Conservation (phyloP, 2,888 invertebrate species). For the Eucriotettix oculatus region DNA sequence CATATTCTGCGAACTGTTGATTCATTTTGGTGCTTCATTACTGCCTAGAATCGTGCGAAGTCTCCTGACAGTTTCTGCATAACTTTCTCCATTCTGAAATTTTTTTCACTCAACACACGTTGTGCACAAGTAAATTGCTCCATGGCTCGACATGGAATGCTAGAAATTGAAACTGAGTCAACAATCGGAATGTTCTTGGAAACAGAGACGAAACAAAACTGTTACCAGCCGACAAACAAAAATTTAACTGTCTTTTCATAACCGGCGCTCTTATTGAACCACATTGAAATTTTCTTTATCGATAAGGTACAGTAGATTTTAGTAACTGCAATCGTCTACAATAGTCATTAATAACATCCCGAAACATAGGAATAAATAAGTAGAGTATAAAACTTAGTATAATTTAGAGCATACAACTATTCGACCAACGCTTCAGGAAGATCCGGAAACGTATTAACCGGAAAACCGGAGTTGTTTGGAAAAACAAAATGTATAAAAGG, state of each 20-base stretch:
- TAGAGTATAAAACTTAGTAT: too few species aligned
- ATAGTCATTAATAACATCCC: too few species aligned
- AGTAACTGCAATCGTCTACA: too few species aligned
- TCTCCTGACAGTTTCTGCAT: background rate
- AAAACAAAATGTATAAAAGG: too few species aligned
- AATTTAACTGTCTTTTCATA: background rate
- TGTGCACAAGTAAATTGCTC: background rate
- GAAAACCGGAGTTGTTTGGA: too few species aligned
- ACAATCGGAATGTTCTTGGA: background rate
- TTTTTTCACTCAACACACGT: background rate
- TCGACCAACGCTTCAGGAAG: too few species aligned
- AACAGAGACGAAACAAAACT: background rate
- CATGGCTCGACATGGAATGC: background rate
- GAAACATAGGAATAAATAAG: too few species aligned
- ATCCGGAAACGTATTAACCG: too few species aligned
- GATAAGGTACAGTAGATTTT: too few species aligned
- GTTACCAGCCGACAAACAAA: background rate
- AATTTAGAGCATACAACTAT: too few species aligned
- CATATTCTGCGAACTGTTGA: background rate
- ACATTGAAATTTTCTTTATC: too few species aligned
- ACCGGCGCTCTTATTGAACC: background rate
- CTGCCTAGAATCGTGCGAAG: background rate
- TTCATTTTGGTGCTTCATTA: background rate
- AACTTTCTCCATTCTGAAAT: slow-evolving; percentile 1
- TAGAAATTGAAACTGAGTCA: background rate